Evolutionary conservation across 2,888 invertebrate species (phyloP).

Genomic region (Cryptocephalus primarius): DNA sequence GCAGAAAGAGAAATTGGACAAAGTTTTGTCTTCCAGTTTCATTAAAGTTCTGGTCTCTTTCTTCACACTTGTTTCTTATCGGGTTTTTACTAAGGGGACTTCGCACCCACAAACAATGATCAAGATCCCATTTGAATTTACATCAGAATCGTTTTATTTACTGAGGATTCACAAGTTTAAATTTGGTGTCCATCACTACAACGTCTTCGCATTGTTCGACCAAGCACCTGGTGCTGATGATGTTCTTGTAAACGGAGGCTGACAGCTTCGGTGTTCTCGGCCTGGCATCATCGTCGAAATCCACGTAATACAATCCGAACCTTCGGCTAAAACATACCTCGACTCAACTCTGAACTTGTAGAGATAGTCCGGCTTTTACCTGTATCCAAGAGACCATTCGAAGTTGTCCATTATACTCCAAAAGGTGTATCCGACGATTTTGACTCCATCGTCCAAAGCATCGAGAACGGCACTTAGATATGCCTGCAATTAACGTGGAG

Average conservation of each 20-base stretch:
- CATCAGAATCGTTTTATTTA: too few relatives aligned
- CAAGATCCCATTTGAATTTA: too few relatives aligned
- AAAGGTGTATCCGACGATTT: slow-evolving; percentile 35
- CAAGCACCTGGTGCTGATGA: background rate
- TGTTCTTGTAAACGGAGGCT: background rate
- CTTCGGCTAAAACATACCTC: background rate
- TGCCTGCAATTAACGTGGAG: background rate
- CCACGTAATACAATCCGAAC: background rate
- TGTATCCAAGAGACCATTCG: slow-evolving; percentile 38
- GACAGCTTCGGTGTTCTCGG: background rate
- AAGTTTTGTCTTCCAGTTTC: too few relatives aligned
- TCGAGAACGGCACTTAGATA: slow-evolving; percentile 27
- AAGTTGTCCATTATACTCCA: slow-evolving; percentile 30
- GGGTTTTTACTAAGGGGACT: too few relatives aligned
- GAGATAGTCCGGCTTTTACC: slow-evolving; percentile 21
- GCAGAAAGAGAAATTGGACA: too few relatives aligned
- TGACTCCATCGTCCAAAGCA: slow-evolving; percentile 27
- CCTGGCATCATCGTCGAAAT: background rate
- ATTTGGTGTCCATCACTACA: too few relatives aligned
- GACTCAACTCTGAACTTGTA: background rate
- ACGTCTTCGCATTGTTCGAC: background rate
- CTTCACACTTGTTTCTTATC: too few relatives aligned
- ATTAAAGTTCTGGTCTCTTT: too few relatives aligned
- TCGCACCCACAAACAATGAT: too few relatives aligned
- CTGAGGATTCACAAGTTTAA: too few relatives aligned